Evolutionary conservation across 2,113 vertebrate species (phyloP).

Genomic region (Notothenia coriiceps): DNA sequence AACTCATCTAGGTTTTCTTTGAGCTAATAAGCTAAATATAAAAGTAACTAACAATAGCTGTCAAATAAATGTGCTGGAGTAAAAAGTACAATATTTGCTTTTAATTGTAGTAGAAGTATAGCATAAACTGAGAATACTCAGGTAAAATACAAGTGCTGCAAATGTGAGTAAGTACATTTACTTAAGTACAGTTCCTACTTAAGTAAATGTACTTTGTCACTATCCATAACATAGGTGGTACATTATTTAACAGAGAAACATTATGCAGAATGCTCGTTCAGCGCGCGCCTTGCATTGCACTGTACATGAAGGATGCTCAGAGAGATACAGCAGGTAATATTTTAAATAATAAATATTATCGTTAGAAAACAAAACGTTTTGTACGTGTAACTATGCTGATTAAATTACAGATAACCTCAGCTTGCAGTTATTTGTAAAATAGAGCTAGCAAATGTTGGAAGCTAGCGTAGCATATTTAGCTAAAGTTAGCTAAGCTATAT

Average conservation of each 20-base stretch:
- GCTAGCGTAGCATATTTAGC: background rate
- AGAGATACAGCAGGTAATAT: conserved; percentile 63
- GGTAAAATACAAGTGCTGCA: no score
- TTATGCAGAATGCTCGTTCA: background rate
- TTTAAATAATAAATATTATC: background rate
- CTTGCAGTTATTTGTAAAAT: background rate
- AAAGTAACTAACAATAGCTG: no score
- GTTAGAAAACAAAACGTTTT: background rate
- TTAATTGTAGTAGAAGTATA: no score
- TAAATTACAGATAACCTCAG: no score
- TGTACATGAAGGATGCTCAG: conserved; percentile 41
- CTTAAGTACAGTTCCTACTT: no score
- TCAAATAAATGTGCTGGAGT: no score
- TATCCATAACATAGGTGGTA: background rate
- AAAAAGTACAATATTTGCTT: no score
- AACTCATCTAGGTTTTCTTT: no score
- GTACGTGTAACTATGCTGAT: background rate
- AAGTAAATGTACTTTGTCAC: no score
- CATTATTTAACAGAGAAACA: background rate
- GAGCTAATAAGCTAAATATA: no score
- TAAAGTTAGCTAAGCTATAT: conserved; percentile 12
- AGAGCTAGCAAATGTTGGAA: background rate
- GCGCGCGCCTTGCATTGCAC: background rate
- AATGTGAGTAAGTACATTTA: no score
- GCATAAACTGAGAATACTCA: no score